These are phyloP conservation scores for Atractosteus spatula DNA, from an alignment of 2,113 vertebrate genomes.

Conservation along the genomic window DNA sequence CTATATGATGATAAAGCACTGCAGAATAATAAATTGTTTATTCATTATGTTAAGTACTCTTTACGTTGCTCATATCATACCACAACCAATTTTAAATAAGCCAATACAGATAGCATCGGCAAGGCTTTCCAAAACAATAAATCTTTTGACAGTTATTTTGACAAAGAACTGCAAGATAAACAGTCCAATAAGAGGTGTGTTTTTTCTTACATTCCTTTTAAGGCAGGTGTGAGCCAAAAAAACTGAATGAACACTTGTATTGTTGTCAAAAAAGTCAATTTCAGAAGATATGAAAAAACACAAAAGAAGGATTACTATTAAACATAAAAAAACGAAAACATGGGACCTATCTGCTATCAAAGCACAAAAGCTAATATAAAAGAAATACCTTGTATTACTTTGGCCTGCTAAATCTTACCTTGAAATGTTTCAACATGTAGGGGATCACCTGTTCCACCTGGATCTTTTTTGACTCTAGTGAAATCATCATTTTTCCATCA, in stretches of 20 bases:
- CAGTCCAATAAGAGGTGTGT: constrained; percentile 1
- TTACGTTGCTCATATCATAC: background rate
- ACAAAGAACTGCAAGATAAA: constrained; percentile 7
- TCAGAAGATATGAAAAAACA: background rate
- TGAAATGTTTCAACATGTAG: constrained; percentile 28
- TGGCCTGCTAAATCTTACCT: constrained; percentile 47
- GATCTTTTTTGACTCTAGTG: background rate
- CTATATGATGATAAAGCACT: background rate
- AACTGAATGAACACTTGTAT: background rate
- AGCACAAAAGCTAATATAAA: constrained; percentile 41
- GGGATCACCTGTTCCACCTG: constrained; percentile 42
- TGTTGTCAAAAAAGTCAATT: background rate
- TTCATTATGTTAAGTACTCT: background rate
- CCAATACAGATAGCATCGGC: background rate
- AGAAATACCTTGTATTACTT: constrained; percentile 18
- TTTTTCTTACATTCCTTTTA: constrained; percentile 6
- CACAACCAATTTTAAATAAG: too few species aligned
- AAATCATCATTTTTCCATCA: too few species aligned
- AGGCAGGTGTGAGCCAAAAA: constrained; percentile 3
- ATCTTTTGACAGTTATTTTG: constrained; percentile 4
- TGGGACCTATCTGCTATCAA: constrained; percentile 39
- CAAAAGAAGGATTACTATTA: constrained; percentile 37
- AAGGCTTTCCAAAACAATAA: background rate
- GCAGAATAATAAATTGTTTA: background rate
- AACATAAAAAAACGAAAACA: constrained; percentile 29